Evolutionary conservation across 2,797 vertebrate species (phyloP).

Genomic region (Adrianichthys oophorus): DNA sequence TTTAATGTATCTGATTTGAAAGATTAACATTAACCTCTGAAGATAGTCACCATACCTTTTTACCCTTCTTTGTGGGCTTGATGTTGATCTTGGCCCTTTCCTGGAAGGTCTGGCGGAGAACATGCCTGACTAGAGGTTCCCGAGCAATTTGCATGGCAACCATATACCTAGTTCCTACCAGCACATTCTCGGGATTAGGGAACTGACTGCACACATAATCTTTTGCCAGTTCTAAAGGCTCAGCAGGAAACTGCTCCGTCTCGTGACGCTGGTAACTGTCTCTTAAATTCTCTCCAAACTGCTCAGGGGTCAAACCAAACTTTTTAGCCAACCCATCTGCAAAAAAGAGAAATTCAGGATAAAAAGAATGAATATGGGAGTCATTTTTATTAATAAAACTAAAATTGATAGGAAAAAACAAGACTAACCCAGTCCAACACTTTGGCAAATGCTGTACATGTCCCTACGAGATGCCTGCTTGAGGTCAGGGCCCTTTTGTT

Average conservation of each 20-base stretch:
- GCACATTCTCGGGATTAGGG: slow-evolving; percentile 87
- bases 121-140: slow-evolving; percentile 95
- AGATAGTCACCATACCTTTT: slow-evolving; percentile 80
- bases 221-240: slow-evolving; percentile 95
- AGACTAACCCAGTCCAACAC: slow-evolving; percentile 89
- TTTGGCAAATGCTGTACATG: slow-evolving; percentile 99
- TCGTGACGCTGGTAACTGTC: slow-evolving; percentile 99
- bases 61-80: slow-evolving; percentile 95
- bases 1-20: background rate
- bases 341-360: background rate
- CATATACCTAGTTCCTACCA: slow-evolving; percentile 98
- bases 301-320: slow-evolving; percentile 97
- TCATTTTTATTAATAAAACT: background rate
- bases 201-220: slow-evolving; percentile 99
- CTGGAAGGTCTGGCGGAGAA: slow-evolving; percentile 96
- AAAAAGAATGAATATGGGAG: background rate
- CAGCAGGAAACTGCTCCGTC: slow-evolving; percentile 97
- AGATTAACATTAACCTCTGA: background rate
- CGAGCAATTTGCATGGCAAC: slow-evolving; percentile 97
- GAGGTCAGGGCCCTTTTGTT: slow-evolving; percentile 93
- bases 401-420: background rate
- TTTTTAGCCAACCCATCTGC: slow-evolving; percentile 95
- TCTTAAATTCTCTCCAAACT: slow-evolving; percentile 97
- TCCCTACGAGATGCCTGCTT: slow-evolving; percentile 97
- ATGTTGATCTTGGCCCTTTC: slow-evolving; percentile 97